A percentile compares a stretch with the other conserved stretches of the same genome.
These are phyloP conservation scores for Onthophagus sagittarius DNA, from an alignment of 2,888 invertebrate species.

Conservation along the genomic window DNA sequence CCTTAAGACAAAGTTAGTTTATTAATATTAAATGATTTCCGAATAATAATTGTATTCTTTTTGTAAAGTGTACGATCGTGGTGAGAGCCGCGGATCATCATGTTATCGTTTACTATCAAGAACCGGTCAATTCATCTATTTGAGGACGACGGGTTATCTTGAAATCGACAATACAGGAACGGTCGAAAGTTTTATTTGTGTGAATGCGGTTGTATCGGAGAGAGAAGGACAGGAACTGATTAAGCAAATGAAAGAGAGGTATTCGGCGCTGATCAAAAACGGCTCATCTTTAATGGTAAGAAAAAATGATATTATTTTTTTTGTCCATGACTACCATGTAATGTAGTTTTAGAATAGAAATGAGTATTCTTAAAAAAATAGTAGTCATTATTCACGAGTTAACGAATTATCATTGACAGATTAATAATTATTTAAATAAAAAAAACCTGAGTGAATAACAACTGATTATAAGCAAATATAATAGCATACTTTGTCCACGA, in stretches of 20 bases:
- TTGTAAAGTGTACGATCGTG: constrained; percentile 78
- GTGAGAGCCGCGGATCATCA: constrained; percentile 79
- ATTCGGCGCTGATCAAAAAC: constrained; percentile 58
- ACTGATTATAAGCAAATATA: no score
- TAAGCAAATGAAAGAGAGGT: constrained; percentile 75
- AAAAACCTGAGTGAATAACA: no score
- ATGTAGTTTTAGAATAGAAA: no score
- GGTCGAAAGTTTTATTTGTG: constrained; percentile 82
- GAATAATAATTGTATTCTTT: constrained; percentile 22
- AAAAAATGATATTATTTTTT: no score
- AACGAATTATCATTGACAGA: no score
- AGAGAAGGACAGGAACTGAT: constrained; percentile 71
- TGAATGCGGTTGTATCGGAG: constrained; percentile 72
- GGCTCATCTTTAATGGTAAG: constrained; percentile 24
- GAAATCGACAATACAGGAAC: constrained; percentile 77
- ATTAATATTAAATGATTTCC: neutral
- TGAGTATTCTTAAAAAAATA: no score
- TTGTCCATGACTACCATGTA: no score
- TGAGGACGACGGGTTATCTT: constrained; percentile 78
- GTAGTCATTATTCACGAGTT: no score
- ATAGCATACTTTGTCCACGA: no score
- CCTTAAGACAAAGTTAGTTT: constrained; percentile 74
- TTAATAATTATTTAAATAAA: no score
- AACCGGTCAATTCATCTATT: constrained; percentile 80
- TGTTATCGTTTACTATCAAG: constrained; percentile 79